These are phyloP conservation scores for Scolopax rusticola DNA, from an alignment of 2,797 vertebrate species.

Conservation along the genomic window DNA sequence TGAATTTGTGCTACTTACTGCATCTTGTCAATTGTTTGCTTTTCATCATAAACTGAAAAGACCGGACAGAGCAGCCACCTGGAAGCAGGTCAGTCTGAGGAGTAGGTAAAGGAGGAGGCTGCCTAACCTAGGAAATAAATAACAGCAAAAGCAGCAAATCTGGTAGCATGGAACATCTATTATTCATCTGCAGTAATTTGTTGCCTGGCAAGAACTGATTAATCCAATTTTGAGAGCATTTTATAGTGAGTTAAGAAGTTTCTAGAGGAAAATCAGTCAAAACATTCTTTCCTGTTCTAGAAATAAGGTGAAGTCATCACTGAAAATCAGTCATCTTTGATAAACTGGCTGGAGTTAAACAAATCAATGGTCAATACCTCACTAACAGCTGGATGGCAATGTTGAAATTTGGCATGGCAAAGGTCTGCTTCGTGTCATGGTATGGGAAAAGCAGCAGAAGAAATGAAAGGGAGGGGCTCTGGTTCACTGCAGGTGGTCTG, in stretches of 20 bases:
- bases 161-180: neutral
- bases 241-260: neutral
- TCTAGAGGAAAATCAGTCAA: neutral
- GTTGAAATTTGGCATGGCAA: neutral
- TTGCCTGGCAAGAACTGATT: constrained; percentile 14
- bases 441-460: neutral
- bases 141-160: neutral
- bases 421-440: neutral
- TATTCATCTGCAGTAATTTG: neutral
- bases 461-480: neutral
- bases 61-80: neutral
- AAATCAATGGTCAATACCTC: neutral
- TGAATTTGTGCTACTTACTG: neutral
- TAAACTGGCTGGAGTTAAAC: neutral
- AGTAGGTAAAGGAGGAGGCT: neutral
- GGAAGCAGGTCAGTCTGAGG: neutral
- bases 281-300: neutral
- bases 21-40: neutral
- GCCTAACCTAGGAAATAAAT: neutral
- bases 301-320: neutral
- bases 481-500: neutral
- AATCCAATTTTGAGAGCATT: neutral
- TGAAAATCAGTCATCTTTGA: neutral
- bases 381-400: neutral
- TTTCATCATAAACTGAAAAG: neutral